Evolutionary conservation across 2,888 invertebrate genomes (phyloP).

Genomic region (Rhopalosiphum nymphaeae): DNA sequence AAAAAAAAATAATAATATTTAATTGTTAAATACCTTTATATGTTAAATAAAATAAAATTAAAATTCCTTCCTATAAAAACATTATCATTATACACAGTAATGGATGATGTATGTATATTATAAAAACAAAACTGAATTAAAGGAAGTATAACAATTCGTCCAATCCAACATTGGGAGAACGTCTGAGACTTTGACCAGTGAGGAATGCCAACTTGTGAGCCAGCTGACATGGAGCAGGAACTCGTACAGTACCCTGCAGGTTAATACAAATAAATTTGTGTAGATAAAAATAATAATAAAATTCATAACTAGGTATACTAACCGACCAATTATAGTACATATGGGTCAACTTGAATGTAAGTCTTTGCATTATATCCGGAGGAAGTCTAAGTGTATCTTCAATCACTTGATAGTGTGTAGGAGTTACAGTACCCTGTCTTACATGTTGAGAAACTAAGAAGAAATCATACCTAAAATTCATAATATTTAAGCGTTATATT

Average conservation of each 20-base stretch:
- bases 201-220: too few species aligned
- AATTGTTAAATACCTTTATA: too few species aligned
- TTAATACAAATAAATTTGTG: not conserved
- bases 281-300: not conserved
- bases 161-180: too few species aligned
- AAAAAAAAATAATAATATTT: too few species aligned
- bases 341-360: slow-evolving; percentile 89
- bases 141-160: too few species aligned
- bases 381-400: slow-evolving; percentile 72
- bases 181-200: too few species aligned
- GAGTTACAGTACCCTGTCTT: slow-evolving; percentile 89
- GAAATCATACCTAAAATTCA: slow-evolving; percentile 81
- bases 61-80: too few species aligned
- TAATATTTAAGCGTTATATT: not conserved
- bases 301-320: slow-evolving; percentile 67
- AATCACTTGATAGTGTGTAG: slow-evolving; percentile 91
- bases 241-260: slow-evolving; percentile 69
- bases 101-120: too few species aligned
- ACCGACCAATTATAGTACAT: slow-evolving; percentile 93
- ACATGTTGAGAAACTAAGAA: slow-evolving; percentile 90
- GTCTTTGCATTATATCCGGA: slow-evolving; percentile 75
- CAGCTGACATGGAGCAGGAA: too few species aligned
- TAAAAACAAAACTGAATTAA: too few species aligned
- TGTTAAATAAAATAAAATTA: too few species aligned
- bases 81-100: too few species aligned